Conservation (phyloP, 2,113 vertebrate species). For the Eudyptes chrysolophus region DNA sequence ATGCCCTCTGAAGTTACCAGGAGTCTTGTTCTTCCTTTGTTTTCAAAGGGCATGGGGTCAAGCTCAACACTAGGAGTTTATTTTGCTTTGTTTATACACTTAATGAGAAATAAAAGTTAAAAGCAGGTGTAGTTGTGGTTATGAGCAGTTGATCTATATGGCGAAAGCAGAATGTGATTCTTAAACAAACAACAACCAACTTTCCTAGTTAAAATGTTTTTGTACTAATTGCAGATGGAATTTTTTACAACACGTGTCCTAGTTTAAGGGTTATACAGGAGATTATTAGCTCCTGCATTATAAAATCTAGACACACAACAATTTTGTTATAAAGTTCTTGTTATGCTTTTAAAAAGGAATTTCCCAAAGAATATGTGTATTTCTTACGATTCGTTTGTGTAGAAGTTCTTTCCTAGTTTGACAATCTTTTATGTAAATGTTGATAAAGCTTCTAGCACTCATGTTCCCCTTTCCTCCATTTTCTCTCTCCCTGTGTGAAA, state of each 20-base stretch:
- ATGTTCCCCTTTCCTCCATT: not conserved
- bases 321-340: not conserved
- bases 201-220: not conserved
- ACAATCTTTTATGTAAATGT: not conserved
- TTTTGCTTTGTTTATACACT: slow-evolving; percentile 2
- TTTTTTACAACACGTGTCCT: not conserved
- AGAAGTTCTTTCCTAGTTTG: not conserved
- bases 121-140: slow-evolving; percentile 22
- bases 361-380: not conserved
- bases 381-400: not conserved
- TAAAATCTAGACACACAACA: not conserved
- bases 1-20: slow-evolving; percentile 51
- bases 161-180: fast-evolving
- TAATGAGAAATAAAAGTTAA: slow-evolving; percentile 27
- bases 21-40: slow-evolving; percentile 52
- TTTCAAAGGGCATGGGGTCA: slow-evolving; percentile 11
- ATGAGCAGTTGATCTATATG: not conserved
- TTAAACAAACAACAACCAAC: not conserved
- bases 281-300: not conserved
- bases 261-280: not conserved
- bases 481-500: not conserved
- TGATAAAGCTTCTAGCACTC: not conserved
- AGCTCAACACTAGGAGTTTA: not conserved
- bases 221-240: not conserved
- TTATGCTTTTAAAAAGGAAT: not conserved